These are phyloP conservation scores for Pristionchus exspectatus DNA, from an alignment of 2,888 invertebrate species.

Conservation along the genomic window DNA sequence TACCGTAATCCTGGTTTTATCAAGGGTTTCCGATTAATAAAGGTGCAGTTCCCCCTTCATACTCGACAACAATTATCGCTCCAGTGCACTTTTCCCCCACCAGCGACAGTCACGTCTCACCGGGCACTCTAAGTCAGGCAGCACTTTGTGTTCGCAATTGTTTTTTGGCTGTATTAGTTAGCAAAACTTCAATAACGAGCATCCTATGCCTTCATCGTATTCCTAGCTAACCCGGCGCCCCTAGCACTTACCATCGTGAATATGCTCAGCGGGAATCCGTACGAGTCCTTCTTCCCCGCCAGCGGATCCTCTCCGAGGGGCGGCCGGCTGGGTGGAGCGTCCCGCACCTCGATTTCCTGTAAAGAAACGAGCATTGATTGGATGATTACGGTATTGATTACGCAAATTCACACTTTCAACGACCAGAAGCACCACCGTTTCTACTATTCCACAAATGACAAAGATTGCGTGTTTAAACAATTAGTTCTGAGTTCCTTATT, in stretches of 20 bases:
- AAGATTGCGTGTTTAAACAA: no score
- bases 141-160: no score
- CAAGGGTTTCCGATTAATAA: no score
- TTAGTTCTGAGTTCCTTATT: no score
- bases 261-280: constrained; percentile 91
- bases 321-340: background rate
- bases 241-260: constrained; percentile 85
- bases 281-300: constrained; percentile 83
- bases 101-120: no score
- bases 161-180: no score
- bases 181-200: no score
- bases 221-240: background rate
- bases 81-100: no score
- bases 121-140: no score
- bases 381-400: background rate
- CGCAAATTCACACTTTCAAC: background rate
- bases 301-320: constrained; percentile 41
- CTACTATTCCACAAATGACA: background rate
- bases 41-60: no score
- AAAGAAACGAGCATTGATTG: background rate
- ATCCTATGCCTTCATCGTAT: background rate
- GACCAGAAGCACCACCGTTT: background rate
- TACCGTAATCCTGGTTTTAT: background rate
- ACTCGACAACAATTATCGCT: no score
- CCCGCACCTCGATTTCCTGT: background rate